Evolutionary conservation across 2,113 vertebrate species (phyloP).

Genomic region (Rallus limicola): DNA sequence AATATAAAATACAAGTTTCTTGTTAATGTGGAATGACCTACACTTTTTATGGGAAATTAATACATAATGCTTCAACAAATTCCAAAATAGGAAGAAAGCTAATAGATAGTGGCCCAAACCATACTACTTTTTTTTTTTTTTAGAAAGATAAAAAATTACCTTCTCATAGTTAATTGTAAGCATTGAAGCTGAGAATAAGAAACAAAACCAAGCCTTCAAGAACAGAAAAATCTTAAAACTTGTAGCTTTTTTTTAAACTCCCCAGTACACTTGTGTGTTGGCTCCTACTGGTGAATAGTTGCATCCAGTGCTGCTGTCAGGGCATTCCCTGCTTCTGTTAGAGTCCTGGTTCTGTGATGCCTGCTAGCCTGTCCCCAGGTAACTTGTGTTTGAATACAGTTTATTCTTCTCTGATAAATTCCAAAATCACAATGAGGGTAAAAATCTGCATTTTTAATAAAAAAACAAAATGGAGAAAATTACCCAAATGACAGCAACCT

Average conservation of each 20-base stretch:
- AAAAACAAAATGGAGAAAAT: not conserved
- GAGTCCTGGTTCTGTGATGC: not conserved
- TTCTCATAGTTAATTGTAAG: not conserved
- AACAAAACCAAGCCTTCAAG: not conserved
- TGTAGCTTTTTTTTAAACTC: not conserved
- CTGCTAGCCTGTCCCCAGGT: not conserved
- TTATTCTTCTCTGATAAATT: not conserved
- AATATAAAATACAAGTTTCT: not conserved
- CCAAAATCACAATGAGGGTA: not conserved
- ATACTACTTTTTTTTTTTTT: not conserved
- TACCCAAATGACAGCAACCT: not conserved
- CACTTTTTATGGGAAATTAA: not conserved
- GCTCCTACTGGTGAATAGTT: not conserved
- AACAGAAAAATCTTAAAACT: not conserved
- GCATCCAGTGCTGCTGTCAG: not conserved
- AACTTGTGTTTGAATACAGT: not conserved
- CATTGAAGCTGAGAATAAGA: not conserved
- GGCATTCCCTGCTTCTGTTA: not conserved
- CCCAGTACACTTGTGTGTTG: not conserved
- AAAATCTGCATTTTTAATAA: not conserved
- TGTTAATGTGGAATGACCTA: not conserved
- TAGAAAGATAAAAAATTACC: not conserved
- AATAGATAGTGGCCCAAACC: not conserved
- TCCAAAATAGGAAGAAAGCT: not conserved
- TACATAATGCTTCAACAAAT: not conserved